Evolutionary conservation across 2,888 invertebrate species (phyloP), one percentile per base, ranked within the genome.

Genomic region (Candidula unifasciata): DNA sequence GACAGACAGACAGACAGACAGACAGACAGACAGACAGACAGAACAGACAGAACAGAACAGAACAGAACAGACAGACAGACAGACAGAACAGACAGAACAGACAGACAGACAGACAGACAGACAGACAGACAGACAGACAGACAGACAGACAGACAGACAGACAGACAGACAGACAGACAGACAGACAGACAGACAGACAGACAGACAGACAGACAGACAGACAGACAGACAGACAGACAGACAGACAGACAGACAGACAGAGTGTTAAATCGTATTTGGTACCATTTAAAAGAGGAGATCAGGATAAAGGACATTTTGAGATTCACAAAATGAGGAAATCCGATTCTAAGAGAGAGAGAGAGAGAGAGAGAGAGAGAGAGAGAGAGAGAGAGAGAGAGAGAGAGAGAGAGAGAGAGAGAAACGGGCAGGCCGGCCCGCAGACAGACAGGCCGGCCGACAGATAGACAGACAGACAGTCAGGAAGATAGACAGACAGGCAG

Each of bases 381-480:
- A 66, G 27, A 66, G 66, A 66, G 27, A 66, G 66, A 66, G 27
- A 66, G 66, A 66, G 27, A 66, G 66, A 66, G 27, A 68, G 69
- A 69, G 1, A 35, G 69, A 69, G 1, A 35, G 69, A 69, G 24
- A 69, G 69, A 69, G 24, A 33, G 69, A 69, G 33, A 69, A 35
- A 69, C 35, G 35, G 69, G 35, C 35, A 69, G 69, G 35, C 35
- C 33, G 69, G 35, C 35, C 35, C 35, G 35, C 24, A 69, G 69
- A 69, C 24, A 69, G 69, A 69, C 24, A 69, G 69, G 35, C 24
- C 35, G 69, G 35, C 24, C 35, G 69, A 69, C 24, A 69, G 69
- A 69, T 35, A 33, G 69, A 69, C 35, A 33, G 69, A 69, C 35
- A 33, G 69, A 69, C 35, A 33, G 69, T 35, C 24, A 69, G 69